Percentiles rank a stretch among this genome's conserved stretches.
These are phyloP conservation scores for Sarcophaga subvicina DNA, from an alignment of 2,888 invertebrate genomes.

Conservation along the genomic window DNA sequence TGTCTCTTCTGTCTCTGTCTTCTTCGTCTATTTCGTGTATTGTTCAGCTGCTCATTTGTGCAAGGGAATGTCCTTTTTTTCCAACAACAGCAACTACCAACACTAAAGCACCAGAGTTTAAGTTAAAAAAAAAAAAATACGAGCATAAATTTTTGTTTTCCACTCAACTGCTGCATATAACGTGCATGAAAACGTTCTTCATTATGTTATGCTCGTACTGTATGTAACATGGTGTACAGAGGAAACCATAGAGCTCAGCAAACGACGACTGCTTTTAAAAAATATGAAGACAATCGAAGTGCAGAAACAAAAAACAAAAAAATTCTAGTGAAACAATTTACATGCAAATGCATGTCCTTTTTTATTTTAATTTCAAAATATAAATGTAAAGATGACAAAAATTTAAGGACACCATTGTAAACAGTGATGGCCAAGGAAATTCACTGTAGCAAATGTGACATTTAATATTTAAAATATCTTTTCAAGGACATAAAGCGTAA, in stretches of 20 bases:
- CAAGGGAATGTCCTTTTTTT: conserved; percentile 63
- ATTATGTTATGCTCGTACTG: neutral
- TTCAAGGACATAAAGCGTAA: no score
- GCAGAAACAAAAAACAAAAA: conserved; percentile 23
- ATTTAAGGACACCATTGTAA: conserved; percentile 19
- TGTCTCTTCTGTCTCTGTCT: neutral
- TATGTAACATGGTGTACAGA: neutral
- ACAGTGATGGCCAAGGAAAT: conserved; percentile 11
- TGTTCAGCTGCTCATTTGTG: conserved; percentile 59
- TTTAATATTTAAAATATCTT: neutral
- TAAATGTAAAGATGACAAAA: neutral
- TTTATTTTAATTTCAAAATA: neutral
- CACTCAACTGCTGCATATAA: no score
- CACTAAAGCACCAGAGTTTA: neutral
- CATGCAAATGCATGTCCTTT: neutral
- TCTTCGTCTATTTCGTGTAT: neutral
- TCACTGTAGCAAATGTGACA: neutral
- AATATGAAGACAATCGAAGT: neutral
- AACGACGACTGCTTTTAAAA: neutral
- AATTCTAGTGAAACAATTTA: conserved; percentile 32
- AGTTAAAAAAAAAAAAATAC: neutral
- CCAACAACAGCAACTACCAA: conserved; percentile 24
- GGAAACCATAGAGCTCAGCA: conserved; percentile 3
- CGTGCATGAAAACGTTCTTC: no score
- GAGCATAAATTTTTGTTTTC: neutral